These are phyloP conservation scores for Harpagoxenus sublaevis DNA, from an alignment of 2,888 invertebrate genomes.

Conservation along the genomic window DNA sequence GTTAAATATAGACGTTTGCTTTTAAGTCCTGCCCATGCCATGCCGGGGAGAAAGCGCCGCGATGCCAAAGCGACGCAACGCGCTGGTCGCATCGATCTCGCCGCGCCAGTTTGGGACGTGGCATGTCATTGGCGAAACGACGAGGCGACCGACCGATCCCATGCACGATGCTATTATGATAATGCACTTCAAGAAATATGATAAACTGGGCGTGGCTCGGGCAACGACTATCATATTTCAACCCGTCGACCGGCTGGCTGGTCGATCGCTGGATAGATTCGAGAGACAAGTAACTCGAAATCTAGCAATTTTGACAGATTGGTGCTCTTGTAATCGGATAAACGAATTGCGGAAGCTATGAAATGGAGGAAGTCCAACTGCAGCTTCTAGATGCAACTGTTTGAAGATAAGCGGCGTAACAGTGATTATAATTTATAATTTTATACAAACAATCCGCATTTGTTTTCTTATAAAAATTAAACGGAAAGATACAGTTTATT, in stretches of 20 bases:
- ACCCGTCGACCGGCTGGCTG: conserved; percentile 72
- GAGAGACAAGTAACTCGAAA: conserved; percentile 5
- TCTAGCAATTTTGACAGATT: conserved; percentile 31
- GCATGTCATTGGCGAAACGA: conserved; percentile 51
- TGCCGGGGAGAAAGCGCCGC: background rate
- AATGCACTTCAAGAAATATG: conserved; percentile 75
- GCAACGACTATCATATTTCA: conserved; percentile 81
- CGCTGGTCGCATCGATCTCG: conserved; percentile 64
- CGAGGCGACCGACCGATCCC: conserved; percentile 62
- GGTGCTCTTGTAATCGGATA: background rate
- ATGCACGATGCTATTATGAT: conserved; percentile 79
- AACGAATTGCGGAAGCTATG: background rate
- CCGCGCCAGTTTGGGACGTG: conserved; percentile 51
- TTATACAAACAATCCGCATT: background rate
- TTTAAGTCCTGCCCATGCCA: background rate
- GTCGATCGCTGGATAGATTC: conserved; percentile 41
- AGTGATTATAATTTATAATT: background rate
- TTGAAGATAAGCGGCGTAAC: background rate
- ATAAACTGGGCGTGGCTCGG: conserved; percentile 75
- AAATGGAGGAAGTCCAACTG: background rate
- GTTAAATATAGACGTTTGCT: conserved; percentile 36
- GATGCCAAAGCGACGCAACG: background rate
- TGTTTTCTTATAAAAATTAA: background rate
- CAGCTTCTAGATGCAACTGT: background rate
- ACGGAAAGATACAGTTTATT: background rate